These are phyloP conservation scores for Stomorhina lunata DNA, from an alignment of 2,888 invertebrate species.

Conservation along the genomic window DNA sequence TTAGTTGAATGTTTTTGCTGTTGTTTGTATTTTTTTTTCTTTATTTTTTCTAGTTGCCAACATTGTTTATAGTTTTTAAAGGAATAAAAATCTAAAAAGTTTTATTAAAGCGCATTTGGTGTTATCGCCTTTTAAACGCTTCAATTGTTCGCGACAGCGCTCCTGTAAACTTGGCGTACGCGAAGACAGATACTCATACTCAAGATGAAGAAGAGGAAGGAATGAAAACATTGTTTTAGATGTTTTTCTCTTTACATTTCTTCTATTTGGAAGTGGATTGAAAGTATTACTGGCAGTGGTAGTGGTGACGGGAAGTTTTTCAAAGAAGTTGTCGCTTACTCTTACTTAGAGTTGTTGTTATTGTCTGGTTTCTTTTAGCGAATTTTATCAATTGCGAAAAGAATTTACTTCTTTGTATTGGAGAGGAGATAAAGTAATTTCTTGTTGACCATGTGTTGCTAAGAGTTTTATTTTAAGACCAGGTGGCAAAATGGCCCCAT, in stretches of 20 bases:
- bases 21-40: conserved; percentile 56
- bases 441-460: no score
- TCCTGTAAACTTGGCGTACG: conserved; percentile 1
- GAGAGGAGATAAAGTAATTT: neutral
- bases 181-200: neutral
- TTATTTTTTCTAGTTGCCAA: conserved; percentile 51
- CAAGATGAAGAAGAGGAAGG: neutral
- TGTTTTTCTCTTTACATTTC: no score
- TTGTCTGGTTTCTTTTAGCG: conserved; percentile 20
- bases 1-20: conserved; percentile 1
- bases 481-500: no score
- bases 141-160: conserved; percentile 53
- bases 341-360: no score
- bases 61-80: conserved; percentile 57
- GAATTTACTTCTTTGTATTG: neutral
- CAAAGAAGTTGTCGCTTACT: conserved; percentile 25
- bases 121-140: conserved; percentile 68
- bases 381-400: neutral
- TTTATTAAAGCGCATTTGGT: conserved; percentile 60
- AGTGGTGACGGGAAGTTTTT: conserved; percentile 15
- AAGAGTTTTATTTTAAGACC: no score
- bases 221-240: conserved; percentile 22
- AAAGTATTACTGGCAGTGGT: neutral
- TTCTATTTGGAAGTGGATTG: neutral
- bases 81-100: conserved; percentile 46